phyloP scores from a whole-genome alignment of 92 coral and sea anemone genomes.

The Palythoa heliodiscus region DNA sequence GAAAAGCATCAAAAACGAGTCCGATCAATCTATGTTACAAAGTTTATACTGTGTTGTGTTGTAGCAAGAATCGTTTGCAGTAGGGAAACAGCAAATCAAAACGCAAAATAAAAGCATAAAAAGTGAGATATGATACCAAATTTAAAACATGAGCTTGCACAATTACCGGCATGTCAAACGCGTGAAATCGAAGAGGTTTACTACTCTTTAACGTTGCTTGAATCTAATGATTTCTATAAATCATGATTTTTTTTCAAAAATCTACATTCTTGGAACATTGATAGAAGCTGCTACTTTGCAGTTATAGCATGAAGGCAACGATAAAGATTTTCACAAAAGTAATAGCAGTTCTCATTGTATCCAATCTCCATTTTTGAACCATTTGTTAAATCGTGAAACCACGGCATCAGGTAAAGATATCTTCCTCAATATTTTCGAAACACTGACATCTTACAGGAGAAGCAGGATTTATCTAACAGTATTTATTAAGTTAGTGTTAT shows the following conservation, averaged over 20 bases:
- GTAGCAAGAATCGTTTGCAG: not conserved
- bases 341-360: not conserved
- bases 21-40: not conserved
- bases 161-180: constrained; percentile 4
- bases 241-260: not conserved
- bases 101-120: constrained; percentile 7
- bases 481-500: not conserved
- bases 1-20: not conserved
- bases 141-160: not conserved
- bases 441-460: not conserved
- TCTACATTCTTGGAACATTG: not conserved
- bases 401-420: not conserved
- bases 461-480: not conserved
- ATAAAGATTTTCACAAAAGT: not conserved
- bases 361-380: not conserved
- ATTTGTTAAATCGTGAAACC: not conserved
- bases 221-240: no score
- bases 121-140: constrained; percentile 7
- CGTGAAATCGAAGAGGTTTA: not conserved
- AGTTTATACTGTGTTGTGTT: not conserved
- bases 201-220: not conserved
- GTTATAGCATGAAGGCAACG: not conserved
- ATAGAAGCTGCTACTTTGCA: not conserved
- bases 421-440: not conserved
- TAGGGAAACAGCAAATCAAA: not conserved